These are phyloP conservation scores for Phocides pigmalion DNA, from an alignment of 1,140 invertebrate genomes.

Conservation along the genomic window DNA sequence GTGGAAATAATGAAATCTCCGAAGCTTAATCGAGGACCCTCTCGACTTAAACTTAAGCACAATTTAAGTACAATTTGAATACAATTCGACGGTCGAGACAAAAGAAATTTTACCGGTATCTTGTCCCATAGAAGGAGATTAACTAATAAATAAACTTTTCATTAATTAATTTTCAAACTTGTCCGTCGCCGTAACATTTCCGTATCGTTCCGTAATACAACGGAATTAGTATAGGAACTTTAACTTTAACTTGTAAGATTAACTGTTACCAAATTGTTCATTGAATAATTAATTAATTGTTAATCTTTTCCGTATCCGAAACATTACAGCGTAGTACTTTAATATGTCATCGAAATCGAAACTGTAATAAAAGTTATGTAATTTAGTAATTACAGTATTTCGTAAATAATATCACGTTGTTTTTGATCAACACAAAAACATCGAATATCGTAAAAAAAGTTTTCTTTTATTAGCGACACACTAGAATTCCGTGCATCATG, in stretches of 20 bases:
- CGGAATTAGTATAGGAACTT: too few species aligned
- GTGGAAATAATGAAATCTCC: constrained; percentile 26
- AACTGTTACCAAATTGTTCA: too few species aligned
- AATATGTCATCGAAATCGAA: too few species aligned
- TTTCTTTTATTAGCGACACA: too few species aligned
- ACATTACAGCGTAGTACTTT: too few species aligned
- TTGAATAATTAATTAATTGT: background rate
- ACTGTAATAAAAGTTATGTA: too few species aligned
- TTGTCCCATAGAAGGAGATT: background rate
- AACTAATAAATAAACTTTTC: background rate
- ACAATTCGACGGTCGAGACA: constrained; percentile 19
- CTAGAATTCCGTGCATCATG: too few species aligned
- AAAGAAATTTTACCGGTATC: constrained; percentile 2
- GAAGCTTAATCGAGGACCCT: constrained; percentile 20
- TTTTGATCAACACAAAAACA: too few species aligned
- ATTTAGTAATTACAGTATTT: too few species aligned
- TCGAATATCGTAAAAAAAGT: too few species aligned
- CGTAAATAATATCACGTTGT: too few species aligned
- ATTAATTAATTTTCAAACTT: background rate
- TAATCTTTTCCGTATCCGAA: background rate
- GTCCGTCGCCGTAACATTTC: background rate
- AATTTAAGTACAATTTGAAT: constrained; percentile 28
- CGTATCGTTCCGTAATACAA: background rate
- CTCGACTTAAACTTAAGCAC: constrained; percentile 21
- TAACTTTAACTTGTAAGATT: too few species aligned